These are phyloP conservation scores for Myiozetetes cayanensis DNA, from an alignment of 2,113 vertebrate genomes.

Conservation along the genomic window DNA sequence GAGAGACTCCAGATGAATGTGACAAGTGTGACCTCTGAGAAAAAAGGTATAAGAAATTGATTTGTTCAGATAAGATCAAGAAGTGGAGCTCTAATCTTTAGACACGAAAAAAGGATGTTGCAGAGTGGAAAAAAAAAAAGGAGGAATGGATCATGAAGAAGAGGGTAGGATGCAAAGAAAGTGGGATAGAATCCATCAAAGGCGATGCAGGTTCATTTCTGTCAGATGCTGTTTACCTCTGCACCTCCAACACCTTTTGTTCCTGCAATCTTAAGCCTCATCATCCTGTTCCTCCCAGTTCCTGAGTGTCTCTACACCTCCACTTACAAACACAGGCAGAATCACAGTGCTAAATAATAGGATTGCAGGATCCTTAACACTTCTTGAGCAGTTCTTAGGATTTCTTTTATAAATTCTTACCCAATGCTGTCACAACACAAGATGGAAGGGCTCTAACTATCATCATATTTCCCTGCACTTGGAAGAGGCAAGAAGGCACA, in stretches of 20 bases:
- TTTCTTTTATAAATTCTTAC: background rate
- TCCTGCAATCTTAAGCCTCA: background rate
- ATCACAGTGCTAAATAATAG: background rate
- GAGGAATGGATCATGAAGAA: background rate
- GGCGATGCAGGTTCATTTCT: background rate
- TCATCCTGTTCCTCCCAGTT: background rate
- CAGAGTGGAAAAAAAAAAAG: background rate
- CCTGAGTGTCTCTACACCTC: background rate
- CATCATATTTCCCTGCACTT: background rate
- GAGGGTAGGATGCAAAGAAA: background rate
- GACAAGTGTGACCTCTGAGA: background rate
- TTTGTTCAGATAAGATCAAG: background rate
- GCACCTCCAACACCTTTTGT: background rate
- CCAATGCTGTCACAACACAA: background rate
- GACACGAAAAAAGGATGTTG: background rate
- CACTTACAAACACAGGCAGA: background rate
- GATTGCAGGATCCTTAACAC: background rate
- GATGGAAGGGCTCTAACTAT: background rate
- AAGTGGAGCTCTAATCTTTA: background rate
- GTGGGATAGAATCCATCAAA: background rate
- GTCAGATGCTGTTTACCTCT: background rate
- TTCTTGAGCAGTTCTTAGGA: background rate
- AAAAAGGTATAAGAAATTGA: background rate
- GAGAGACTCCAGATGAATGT: background rate
- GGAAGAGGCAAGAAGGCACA: background rate